Base-by-base conservation (phyloP, 2,797 vertebrate species). In the Notamacropus eugenii region DNA sequence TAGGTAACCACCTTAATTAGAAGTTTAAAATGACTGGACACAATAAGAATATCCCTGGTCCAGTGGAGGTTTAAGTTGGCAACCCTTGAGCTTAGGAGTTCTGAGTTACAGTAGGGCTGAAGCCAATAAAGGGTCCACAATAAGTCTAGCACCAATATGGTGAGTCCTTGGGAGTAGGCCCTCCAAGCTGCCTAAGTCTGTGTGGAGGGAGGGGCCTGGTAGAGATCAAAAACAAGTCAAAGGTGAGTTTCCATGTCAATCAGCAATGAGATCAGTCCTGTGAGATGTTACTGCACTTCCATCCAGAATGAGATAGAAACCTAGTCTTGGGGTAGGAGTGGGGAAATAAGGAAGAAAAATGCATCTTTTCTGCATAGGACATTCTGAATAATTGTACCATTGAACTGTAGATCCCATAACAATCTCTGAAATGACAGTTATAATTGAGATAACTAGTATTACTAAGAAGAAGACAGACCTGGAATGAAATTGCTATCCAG, bases 401-500 rank as follows among this genome's bases (percentile, higher is more conserved):
- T 95, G 96, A 94, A 92, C 57, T 94, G 1, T 29, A 92, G 56
- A 93, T 55, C 94, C 90, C 50, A 96, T 62, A 96, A 74, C 50
- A 74, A 96, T 94, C 87, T 24, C 91, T 96, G 74, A 91, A 94
- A 93, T 91, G 92, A 94, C 95, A 96, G n/a, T 96, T 56, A 96
- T 95, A 96, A 87, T 55, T 92, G 29, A 92, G 74, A 82, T 93
- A 82, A 94, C 93, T 96, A 95, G 92, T 92, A 97, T 90, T 93
- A 91, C 95, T 52, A 96, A 95, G 10, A 96, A 40, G 54, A 93
- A 29, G 96, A 28, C 19, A 96, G 90, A 91, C 90, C 12, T 62
- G 93, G 94, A 97, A 96, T 96, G 95, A 97, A 96, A 97, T 95
- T 95, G 34, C 54, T 95, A 54, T 55, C 4, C n/a, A 67, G 28